A percentile compares a stretch with the other conserved stretches of the same genome.
These are phyloP conservation scores for Danionella dracula DNA, from an alignment of 2,797 vertebrate genomes.

Conservation along the genomic window DNA sequence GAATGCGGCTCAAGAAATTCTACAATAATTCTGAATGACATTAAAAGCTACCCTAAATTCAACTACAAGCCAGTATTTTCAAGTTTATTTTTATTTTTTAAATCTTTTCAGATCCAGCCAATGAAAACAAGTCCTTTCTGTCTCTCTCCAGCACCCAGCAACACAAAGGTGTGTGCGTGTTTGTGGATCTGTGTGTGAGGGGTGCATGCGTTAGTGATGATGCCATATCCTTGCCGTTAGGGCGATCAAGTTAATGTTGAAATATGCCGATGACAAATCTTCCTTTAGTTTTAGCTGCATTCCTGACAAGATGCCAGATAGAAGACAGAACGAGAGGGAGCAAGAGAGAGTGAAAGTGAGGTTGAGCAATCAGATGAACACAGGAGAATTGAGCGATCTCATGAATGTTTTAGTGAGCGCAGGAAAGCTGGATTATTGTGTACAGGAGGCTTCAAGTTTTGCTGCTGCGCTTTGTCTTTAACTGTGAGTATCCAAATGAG, in stretches of 20 bases:
- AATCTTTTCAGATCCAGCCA: slow-evolving; percentile 71
- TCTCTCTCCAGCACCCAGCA: slow-evolving; percentile 69
- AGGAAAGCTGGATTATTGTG: not conserved
- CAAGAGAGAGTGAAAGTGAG: not conserved
- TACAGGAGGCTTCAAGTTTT: not conserved
- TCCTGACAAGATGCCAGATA: slow-evolving; percentile 11
- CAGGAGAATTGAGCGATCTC: not conserved
- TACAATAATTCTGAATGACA: too few relatives aligned
- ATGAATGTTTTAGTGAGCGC: not conserved
- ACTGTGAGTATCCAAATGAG: not conserved
- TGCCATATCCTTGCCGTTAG: not conserved
- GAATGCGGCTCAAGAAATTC: too few relatives aligned
- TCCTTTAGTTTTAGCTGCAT: not conserved
- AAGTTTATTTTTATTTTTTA: too few relatives aligned
- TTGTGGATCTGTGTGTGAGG: not conserved
- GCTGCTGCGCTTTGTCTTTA: not conserved
- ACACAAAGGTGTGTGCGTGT: slow-evolving; percentile 68
- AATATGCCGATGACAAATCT: slow-evolving; percentile 37
- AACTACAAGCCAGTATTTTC: too few relatives aligned
- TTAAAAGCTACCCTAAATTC: too few relatives aligned
- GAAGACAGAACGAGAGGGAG: not conserved
- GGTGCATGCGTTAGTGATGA: slow-evolving; percentile 8
- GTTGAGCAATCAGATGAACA: not conserved
- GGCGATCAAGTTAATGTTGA: not conserved
- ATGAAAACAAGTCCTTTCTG: slow-evolving; percentile 77